phyloP scores from a whole-genome alignment of 1,140 invertebrate genomes.

The Aphis craccivora region DNA sequence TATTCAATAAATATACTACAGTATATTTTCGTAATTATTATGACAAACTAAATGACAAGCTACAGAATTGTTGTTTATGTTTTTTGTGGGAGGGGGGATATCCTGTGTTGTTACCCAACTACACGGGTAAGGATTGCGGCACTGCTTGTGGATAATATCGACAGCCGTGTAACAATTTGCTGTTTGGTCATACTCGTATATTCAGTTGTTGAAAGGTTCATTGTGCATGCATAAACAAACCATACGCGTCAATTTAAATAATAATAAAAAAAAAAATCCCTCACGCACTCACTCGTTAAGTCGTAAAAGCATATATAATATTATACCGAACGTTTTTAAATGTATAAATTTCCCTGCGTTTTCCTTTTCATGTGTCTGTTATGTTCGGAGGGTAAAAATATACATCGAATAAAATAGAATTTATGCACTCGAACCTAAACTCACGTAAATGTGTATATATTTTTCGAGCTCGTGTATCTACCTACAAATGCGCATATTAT shows the following conservation, averaged over 20 bases:
- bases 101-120: too few species aligned
- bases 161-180: neutral
- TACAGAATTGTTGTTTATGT: too few species aligned
- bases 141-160: neutral
- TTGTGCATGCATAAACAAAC: neutral
- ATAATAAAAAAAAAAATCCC: neutral
- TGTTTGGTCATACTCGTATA: neutral
- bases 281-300: neutral
- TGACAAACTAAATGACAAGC: too few species aligned
- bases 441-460: too few species aligned
- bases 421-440: neutral
- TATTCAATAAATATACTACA: too few species aligned
- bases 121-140: neutral
- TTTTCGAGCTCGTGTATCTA: neutral
- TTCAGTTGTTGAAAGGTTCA: neutral
- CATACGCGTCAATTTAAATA: neutral
- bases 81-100: too few species aligned
- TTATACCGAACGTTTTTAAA: constrained; percentile 4
- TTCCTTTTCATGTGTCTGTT: neutral
- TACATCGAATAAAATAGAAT: neutral
- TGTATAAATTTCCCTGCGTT: neutral
- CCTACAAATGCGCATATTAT: neutral
- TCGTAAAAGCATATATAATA: neutral
- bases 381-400: neutral
- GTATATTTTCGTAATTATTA: too few species aligned